Evolutionary conservation across 1,140 invertebrate genomes (phyloP).

Genomic region (Platorchestia sp.): DNA sequence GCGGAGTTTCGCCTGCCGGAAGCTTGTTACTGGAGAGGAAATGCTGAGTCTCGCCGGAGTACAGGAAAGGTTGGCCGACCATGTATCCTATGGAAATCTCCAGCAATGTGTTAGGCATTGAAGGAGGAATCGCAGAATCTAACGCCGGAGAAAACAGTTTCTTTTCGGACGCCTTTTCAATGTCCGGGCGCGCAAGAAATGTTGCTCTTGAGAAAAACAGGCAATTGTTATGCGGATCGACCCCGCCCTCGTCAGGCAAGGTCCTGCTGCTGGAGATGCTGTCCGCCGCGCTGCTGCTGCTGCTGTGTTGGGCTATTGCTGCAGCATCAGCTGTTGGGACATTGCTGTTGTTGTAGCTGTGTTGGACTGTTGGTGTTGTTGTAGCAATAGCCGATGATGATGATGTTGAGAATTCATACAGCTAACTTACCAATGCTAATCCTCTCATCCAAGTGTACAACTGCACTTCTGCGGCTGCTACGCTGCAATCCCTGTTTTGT

Average conservation of each 20-base stretch:
- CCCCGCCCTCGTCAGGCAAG: conserved; percentile 21
- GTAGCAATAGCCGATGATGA: not conserved
- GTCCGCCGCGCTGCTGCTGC: not conserved
- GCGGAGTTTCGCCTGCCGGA: not conserved
- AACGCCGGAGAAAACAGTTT: conserved; percentile 48
- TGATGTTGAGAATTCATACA: not conserved
- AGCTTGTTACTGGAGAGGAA: conserved; percentile 6
- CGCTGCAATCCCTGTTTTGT: not conserved
- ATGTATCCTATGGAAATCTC: conserved; percentile 34
- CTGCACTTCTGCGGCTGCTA: not conserved
- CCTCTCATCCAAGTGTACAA: not conserved
- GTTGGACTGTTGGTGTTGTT: not conserved
- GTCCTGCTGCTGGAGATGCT: not conserved
- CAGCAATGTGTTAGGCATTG: conserved; percentile 12
- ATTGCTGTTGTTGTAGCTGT: not conserved
- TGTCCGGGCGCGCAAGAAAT: conserved; percentile 49
- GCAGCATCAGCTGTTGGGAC: not conserved
- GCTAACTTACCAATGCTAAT: not conserved
- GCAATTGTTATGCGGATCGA: conserved; percentile 40
- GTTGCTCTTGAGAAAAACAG: conserved; percentile 53
- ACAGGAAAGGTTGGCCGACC: conserved; percentile 2
- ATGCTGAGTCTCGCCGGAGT: not conserved
- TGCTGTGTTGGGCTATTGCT: not conserved
- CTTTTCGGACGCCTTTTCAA: conserved; percentile 55
- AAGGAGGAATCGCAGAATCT: conserved; percentile 30